Conservation (phyloP, 2,888 invertebrate species). For the Agrochola circellaris region DNA sequence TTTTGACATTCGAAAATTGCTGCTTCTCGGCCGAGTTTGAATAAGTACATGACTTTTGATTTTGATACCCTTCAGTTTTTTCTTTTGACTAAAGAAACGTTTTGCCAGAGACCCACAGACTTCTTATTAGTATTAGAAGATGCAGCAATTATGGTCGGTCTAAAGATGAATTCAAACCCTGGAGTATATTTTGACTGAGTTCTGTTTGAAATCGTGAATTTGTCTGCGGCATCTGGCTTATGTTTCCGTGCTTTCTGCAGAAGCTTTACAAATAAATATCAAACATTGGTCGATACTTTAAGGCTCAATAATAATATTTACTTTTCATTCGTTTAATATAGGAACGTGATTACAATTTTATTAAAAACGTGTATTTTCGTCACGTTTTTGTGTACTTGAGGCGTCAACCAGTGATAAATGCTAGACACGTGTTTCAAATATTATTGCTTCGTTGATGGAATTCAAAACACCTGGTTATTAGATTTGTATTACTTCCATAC, state of each 20-base stretch:
- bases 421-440: slow-evolving; percentile 36
- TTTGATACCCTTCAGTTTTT: not conserved
- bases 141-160: not conserved
- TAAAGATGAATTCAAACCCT: slow-evolving; percentile 10
- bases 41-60: too few species aligned
- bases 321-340: slow-evolving; percentile 19
- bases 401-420: slow-evolving; percentile 18
- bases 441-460: slow-evolving; percentile 26
- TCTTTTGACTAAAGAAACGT: too few species aligned
- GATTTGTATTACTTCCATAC: slow-evolving; percentile 2
- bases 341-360: slow-evolving; percentile 16
- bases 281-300: slow-evolving; percentile 24
- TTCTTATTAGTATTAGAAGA: not conserved
- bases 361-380: slow-evolving; percentile 32
- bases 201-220: slow-evolving; percentile 37
- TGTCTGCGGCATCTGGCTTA: slow-evolving; percentile 39
- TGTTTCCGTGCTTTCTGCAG: slow-evolving; percentile 40
- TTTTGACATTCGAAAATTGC: too few species aligned
- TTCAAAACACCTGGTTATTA: slow-evolving; percentile 22
- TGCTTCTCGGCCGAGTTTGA: too few species aligned
- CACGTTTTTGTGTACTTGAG: slow-evolving; percentile 28
- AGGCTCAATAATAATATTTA: slow-evolving; percentile 43
- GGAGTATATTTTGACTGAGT: slow-evolving; percentile 1
- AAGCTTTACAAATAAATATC: slow-evolving; percentile 36
- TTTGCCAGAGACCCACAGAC: not conserved